Conservation (phyloP, 2,797 vertebrate genomes). For the Aratinga solstitialis region DNA sequence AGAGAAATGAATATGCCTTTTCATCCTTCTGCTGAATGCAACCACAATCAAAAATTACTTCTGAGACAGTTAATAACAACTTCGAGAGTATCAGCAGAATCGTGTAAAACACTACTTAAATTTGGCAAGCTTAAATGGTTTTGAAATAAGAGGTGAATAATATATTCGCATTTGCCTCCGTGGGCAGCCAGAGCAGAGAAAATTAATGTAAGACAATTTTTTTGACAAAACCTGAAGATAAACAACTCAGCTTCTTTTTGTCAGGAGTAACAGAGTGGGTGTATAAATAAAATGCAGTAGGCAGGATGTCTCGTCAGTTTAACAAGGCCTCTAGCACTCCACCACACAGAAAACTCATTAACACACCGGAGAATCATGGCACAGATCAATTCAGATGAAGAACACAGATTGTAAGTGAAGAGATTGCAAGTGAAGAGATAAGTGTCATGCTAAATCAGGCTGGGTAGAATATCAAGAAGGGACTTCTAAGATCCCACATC, state of each 20-base stretch:
- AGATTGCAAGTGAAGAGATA: conserved; percentile 46
- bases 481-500: conserved; percentile 52
- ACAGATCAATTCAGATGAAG: conserved; percentile 62
- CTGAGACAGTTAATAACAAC: conserved; percentile 59
- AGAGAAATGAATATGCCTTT: conserved; percentile 35
- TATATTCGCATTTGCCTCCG: conserved; percentile 29
- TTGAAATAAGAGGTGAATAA: conserved; percentile 66
- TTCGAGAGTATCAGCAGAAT: conserved; percentile 62
- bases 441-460: conserved; percentile 51
- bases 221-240: conserved; percentile 37
- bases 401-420: conserved; percentile 43
- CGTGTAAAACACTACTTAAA: conserved; percentile 44
- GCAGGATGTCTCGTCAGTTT: conserved; percentile 20
- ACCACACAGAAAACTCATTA: conserved; percentile 53
- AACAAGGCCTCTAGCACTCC: conserved; percentile 19
- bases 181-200: conserved; percentile 47
- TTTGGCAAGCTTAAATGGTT: conserved; percentile 52
- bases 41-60: conserved; percentile 55
- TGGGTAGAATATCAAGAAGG: conserved; percentile 55
- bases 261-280: conserved; percentile 40
- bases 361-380: neutral
- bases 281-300: conserved; percentile 56
- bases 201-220: conserved; percentile 60
- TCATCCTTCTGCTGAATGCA: conserved; percentile 58
- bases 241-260: conserved; percentile 47